These are phyloP conservation scores for Gobio gobio DNA, from an alignment of 2,113 vertebrate genomes.

Conservation along the genomic window DNA sequence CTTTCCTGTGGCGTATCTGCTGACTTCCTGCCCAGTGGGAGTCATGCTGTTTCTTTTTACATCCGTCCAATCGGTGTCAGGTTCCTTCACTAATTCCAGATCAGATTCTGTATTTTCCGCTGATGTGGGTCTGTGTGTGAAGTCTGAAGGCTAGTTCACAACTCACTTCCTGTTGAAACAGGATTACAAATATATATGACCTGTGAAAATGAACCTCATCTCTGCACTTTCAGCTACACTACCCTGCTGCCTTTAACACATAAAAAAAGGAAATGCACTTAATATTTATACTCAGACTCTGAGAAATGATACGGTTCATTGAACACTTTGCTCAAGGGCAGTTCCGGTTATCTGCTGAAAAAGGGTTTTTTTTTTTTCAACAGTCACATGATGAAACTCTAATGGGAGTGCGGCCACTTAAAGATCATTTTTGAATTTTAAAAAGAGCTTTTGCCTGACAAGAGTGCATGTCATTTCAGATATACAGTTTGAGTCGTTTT, in stretches of 20 bases:
- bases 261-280: constrained; percentile 21
- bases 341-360: constrained; percentile 15
- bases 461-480: constrained; percentile 26
- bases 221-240: neutral
- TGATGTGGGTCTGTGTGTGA: constrained; percentile 11
- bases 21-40: constrained; percentile 44
- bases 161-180: constrained; percentile 11
- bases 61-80: constrained; percentile 51
- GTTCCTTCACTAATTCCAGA: constrained; percentile 37
- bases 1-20: constrained; percentile 23
- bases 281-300: constrained; percentile 29
- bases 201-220: neutral
- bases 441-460: constrained; percentile 12
- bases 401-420: constrained; percentile 14
- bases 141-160: neutral
- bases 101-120: constrained; percentile 25
- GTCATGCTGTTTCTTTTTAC: constrained; percentile 50
- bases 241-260: neutral
- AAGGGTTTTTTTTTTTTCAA: neutral
- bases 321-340: constrained; percentile 20
- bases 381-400: constrained; percentile 25
- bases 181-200: constrained; percentile 19
- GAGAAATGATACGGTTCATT: neutral
- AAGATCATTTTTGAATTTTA: constrained; percentile 14
- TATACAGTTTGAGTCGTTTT: constrained; percentile 3